Evolutionary conservation across 2,888 invertebrate genomes (phyloP).

Genomic region (Leptinotarsa tumamoca): DNA sequence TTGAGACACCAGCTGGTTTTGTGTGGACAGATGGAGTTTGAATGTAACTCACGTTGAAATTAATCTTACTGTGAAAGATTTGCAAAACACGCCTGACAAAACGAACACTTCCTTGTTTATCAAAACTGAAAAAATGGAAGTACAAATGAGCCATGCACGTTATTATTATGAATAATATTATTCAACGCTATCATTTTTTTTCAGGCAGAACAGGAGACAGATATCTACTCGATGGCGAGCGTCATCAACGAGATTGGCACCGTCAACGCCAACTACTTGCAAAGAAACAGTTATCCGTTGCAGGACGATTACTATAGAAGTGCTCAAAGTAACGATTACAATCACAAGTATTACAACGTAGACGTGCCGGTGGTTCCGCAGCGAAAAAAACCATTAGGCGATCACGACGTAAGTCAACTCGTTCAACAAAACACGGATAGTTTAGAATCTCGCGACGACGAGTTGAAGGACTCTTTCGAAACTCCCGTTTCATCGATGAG

Average conservation of each 20-base stretch:
- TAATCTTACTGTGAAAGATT: too few relatives aligned
- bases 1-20: too few relatives aligned
- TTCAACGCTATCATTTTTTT: neutral
- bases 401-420: slow-evolving; percentile 60
- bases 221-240: slow-evolving; percentile 38
- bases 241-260: slow-evolving; percentile 44
- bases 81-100: too few relatives aligned
- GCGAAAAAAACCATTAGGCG: slow-evolving; percentile 59
- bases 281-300: slow-evolving; percentile 45
- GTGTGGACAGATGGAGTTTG: too few relatives aligned
- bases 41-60: too few relatives aligned
- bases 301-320: slow-evolving; percentile 56
- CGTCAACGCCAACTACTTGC: slow-evolving; percentile 42
- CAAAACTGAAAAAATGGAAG: too few relatives aligned
- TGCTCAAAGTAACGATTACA: slow-evolving; percentile 57
- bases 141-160: neutral
- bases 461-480: slow-evolving; percentile 70
- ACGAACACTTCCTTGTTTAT: too few relatives aligned
- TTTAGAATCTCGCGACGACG: slow-evolving; percentile 70
- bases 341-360: slow-evolving; percentile 41
- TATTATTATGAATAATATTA: neutral
- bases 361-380: slow-evolving; percentile 35
- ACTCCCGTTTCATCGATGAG: slow-evolving; percentile 68
- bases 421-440: slow-evolving; percentile 68
- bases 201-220: slow-evolving; percentile 52